Percentiles rank a stretch among this genome's conserved stretches.
Conservation (phyloP, 1,140 invertebrate genomes). For the Globodera rostochiensis region DNA sequence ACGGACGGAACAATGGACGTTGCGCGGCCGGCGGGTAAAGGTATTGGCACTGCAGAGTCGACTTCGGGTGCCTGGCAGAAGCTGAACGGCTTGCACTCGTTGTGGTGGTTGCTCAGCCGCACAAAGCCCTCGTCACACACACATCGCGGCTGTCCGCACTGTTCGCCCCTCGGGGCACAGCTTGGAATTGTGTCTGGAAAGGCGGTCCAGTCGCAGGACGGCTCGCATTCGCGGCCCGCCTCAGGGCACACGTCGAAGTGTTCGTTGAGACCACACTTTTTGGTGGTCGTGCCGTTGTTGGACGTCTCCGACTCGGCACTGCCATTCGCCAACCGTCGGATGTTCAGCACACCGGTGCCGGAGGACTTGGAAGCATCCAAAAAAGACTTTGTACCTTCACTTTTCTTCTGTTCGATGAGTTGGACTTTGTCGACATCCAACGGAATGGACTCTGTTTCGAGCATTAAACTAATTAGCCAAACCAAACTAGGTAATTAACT, state of each 20-base stretch:
- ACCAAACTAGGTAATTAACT: background rate
- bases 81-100: slow-evolving; percentile 55
- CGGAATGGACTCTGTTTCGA: background rate
- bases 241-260: slow-evolving; percentile 57
- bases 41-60: slow-evolving; percentile 9
- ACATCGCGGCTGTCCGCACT: slow-evolving; percentile 58
- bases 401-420: background rate
- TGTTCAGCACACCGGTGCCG: background rate
- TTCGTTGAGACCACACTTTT: slow-evolving; percentile 55
- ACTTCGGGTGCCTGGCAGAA: slow-evolving; percentile 47
- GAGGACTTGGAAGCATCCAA: background rate
- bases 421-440: slow-evolving; percentile 4
- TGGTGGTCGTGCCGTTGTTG: slow-evolving; percentile 21
- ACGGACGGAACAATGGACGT: background rate
- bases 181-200: slow-evolving; percentile 60
- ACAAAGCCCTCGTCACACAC: slow-evolving; percentile 62
- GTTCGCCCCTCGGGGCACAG: slow-evolving; percentile 55
- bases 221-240: slow-evolving; percentile 55
- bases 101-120: slow-evolving; percentile 48
- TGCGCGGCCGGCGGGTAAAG: background rate
- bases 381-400: background rate
- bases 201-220: slow-evolving; percentile 60
- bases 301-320: background rate
- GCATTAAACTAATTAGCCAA: background rate
- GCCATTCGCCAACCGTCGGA: background rate